A percentile compares a stretch with the other conserved stretches of the same genome.
These are phyloP conservation scores for Operophtera brumata DNA, from an alignment of 2,888 invertebrate species.

Conservation along the genomic window DNA sequence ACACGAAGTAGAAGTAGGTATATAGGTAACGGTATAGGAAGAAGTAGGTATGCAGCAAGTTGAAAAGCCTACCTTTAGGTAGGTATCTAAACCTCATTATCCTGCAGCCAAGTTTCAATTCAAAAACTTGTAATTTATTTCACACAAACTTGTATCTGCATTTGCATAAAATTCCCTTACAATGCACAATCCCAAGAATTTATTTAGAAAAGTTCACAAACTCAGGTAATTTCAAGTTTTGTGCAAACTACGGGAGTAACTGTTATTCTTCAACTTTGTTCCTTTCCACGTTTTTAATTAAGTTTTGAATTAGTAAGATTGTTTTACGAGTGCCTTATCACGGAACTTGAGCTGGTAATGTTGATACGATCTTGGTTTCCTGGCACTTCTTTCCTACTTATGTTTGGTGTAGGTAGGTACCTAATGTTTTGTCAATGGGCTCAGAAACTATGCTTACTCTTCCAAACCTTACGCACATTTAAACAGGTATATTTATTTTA, in stretches of 20 bases:
- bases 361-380: background rate
- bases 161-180: constrained; percentile 17
- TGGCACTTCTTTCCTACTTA: background rate
- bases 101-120: too few species aligned
- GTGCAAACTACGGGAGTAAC: constrained; percentile 24
- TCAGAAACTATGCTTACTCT: too few species aligned
- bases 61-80: background rate
- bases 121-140: background rate
- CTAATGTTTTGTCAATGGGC: too few species aligned
- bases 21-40: too few species aligned
- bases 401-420: background rate
- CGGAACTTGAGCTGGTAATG: background rate
- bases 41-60: too few species aligned
- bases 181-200: constrained; percentile 25
- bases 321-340: constrained; percentile 21
- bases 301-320: constrained; percentile 26
- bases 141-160: constrained; percentile 14
- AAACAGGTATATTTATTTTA: too few species aligned
- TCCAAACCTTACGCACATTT: too few species aligned
- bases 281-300: constrained; percentile 27
- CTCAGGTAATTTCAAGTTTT: constrained; percentile 32
- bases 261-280: constrained; percentile 26
- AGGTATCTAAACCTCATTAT: too few species aligned
- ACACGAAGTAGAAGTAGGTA: too few species aligned
- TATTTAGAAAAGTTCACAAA: constrained; percentile 25